A percentile compares a stretch with the other conserved stretches of the same genome.
Conservation (phyloP, 2,797 vertebrate species). For the Limosa lapponica region DNA sequence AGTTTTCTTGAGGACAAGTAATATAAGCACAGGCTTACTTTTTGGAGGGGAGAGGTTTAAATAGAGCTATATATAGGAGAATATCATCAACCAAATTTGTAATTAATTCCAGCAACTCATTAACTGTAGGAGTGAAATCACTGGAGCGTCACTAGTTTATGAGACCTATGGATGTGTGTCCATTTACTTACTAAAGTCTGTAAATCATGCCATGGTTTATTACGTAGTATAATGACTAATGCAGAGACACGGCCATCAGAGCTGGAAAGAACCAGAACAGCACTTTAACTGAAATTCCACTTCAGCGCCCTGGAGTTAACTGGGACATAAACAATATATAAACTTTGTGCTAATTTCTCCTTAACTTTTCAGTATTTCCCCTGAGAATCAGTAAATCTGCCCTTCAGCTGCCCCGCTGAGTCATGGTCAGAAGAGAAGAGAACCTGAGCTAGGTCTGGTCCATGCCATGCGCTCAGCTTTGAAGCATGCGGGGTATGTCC, state of each 20-base stretch:
- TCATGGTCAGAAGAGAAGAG: background rate
- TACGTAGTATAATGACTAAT: background rate
- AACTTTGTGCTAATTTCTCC: background rate
- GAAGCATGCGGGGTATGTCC: background rate
- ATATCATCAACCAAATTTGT: background rate
- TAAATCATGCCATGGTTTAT: background rate
- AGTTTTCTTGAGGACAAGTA: background rate
- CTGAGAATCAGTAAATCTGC: background rate
- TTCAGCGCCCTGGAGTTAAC: background rate
- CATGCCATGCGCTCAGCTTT: accelerated
- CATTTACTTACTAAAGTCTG: background rate
- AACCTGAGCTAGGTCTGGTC: accelerated
- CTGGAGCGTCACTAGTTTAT: background rate
- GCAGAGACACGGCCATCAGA: background rate
- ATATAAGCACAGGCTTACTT: background rate
- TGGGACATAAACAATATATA: background rate
- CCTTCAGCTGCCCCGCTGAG: background rate
- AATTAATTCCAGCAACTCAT: conserved; percentile 17
- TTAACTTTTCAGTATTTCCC: background rate
- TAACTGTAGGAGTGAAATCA: background rate
- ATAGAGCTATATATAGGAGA: background rate
- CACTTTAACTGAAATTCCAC: background rate
- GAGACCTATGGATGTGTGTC: background rate
- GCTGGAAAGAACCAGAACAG: background rate
- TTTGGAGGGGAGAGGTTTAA: background rate